Evolutionary conservation across 2,888 invertebrate species (phyloP).

Genomic region (Mythimna ferrago): DNA sequence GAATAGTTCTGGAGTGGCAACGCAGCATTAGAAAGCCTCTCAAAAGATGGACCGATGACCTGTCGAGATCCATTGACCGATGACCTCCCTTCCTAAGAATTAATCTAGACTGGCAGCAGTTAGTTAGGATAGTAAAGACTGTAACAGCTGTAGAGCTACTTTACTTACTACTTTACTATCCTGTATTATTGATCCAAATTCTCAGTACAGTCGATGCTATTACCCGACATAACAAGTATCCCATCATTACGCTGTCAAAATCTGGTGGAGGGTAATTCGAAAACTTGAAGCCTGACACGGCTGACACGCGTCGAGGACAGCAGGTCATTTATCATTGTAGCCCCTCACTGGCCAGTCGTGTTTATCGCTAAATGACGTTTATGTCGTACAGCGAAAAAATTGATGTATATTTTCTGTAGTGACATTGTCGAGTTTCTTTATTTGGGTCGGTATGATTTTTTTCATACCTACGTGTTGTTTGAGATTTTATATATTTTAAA

Average conservation of each 20-base stretch:
- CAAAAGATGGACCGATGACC: not conserved
- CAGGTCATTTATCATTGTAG: slow-evolving; percentile 58
- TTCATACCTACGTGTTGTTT: not conserved
- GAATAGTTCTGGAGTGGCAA: no score
- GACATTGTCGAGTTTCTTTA: slow-evolving; percentile 5
- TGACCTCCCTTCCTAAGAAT: no score
- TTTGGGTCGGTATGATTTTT: not conserved
- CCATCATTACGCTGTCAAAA: slow-evolving; percentile 45
- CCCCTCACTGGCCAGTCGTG: slow-evolving; percentile 56
- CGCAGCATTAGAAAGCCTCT: no score
- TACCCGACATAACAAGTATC: slow-evolving; percentile 4
- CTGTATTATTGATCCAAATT: no score
- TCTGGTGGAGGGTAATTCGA: slow-evolving; percentile 49
- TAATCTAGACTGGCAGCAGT: no score
- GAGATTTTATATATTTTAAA: not conserved
- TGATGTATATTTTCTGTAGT: slow-evolving; percentile 22
- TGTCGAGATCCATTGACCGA: not conserved
- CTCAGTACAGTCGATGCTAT: not conserved
- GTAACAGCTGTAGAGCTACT: no score
- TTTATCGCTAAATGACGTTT: slow-evolving; percentile 53
- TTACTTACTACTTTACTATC: no score
- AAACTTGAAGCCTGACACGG: slow-evolving; percentile 58
- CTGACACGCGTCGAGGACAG: slow-evolving; percentile 51
- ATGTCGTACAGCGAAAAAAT: slow-evolving; percentile 46
- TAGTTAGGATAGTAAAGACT: no score